These are phyloP conservation scores for Hydrotaea cyrtoneurina DNA, from an alignment of 2,888 invertebrate genomes.

Conservation along the genomic window DNA sequence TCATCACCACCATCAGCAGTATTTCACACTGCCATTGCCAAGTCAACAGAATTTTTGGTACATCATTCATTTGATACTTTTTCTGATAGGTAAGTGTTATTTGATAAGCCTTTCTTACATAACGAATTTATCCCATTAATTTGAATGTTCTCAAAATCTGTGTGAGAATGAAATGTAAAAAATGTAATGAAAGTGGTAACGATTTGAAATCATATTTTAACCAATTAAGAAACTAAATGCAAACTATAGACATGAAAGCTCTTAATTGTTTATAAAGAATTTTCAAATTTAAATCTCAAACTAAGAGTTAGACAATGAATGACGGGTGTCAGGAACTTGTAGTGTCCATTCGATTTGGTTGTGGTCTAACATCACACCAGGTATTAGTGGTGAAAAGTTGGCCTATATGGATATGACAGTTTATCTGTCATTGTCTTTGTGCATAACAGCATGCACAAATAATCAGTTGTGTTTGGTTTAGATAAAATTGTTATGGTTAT, in stretches of 20 bases:
- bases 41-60: slow-evolving; percentile 73
- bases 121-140: slow-evolving; percentile 42
- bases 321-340: too few species aligned
- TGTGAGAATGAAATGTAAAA: background rate
- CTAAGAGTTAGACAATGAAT: too few species aligned
- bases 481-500: too few species aligned
- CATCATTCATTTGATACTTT: slow-evolving; percentile 79
- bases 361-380: too few species aligned
- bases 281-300: too few species aligned
- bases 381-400: too few species aligned
- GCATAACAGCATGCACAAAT: too few species aligned
- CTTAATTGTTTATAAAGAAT: too few species aligned
- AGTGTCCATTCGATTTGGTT: too few species aligned
- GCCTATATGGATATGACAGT: too few species aligned
- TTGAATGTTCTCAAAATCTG: background rate
- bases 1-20: slow-evolving; percentile 63
- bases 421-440: too few species aligned
- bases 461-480: too few species aligned
- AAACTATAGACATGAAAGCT: background rate
- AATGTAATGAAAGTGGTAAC: background rate
- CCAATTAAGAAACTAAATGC: background rate
- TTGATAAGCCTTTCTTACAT: slow-evolving; percentile 24
- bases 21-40: slow-evolving; percentile 55
- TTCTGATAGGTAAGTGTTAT: slow-evolving; percentile 79
- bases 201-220: background rate